Evolutionary conservation across 92 coral and sea anemone species (phyloP).

Genomic region (Phenganax stokvisi): DNA sequence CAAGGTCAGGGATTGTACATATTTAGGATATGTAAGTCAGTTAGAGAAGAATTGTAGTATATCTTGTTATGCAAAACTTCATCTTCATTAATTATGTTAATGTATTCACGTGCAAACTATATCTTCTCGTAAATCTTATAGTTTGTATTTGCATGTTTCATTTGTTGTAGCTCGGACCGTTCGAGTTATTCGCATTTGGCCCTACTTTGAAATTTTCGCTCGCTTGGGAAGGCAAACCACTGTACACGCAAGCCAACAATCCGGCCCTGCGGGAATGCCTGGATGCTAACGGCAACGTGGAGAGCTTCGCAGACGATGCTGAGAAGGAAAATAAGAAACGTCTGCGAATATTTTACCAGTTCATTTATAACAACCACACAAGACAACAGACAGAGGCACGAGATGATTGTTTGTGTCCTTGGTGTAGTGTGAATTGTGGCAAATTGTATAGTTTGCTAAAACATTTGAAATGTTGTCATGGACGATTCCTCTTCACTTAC

Average conservation of each 20-base stretch:
- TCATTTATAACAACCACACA: constrained; percentile 90
- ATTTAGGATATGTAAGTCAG: too few relatives aligned
- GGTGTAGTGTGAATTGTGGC: constrained; percentile 95
- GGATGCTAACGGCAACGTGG: constrained; percentile 55
- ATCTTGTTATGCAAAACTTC: too few relatives aligned
- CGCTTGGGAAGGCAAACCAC: constrained; percentile 80
- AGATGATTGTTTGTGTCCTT: constrained; percentile 84
- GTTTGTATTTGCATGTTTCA: neutral
- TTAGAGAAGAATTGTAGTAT: too few relatives aligned
- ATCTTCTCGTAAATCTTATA: too few relatives aligned
- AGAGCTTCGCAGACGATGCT: constrained; percentile 54
- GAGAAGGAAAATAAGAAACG: constrained; percentile 56
- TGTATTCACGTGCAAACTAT: too few relatives aligned
- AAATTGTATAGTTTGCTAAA: constrained; percentile 77
- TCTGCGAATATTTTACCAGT: constrained; percentile 84
- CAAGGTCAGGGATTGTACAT: too few relatives aligned
- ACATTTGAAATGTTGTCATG: constrained; percentile 89
- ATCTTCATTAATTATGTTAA: too few relatives aligned
- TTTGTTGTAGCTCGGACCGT: constrained; percentile 81
- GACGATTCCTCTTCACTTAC: constrained; percentile 84
- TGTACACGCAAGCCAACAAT: constrained; percentile 60
- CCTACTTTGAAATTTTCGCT: constrained; percentile 89
- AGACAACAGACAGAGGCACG: constrained; percentile 97
- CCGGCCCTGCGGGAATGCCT: constrained; percentile 64
- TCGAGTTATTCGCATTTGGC: constrained; percentile 94